phyloP scores from a whole-genome alignment of 64 coral and sea anemone species.

The Catalaphyllia jardinei region DNA sequence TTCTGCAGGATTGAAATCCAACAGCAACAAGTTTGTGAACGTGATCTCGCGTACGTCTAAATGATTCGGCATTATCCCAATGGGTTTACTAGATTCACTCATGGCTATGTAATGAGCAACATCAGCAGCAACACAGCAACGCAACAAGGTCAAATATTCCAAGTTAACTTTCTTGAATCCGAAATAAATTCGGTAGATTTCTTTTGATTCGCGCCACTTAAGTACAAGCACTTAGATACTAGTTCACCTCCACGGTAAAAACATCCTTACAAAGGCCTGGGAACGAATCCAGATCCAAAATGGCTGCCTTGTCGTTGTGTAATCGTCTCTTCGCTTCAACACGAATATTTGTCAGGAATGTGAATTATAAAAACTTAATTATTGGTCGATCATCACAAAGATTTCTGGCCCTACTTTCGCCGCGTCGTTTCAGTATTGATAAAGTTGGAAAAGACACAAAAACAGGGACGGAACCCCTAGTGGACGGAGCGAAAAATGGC shows the following conservation, averaged over 20 bases:
- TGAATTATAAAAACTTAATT: not conserved
- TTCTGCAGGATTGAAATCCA: conserved; percentile 86
- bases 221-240: not conserved
- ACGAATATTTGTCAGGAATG: conserved; percentile 13
- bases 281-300: conserved; percentile 43
- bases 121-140: not conserved
- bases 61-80: conserved; percentile 84
- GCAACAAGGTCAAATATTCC: not conserved
- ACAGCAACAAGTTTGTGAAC: conserved; percentile 92
- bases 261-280: not conserved
- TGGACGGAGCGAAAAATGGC: not conserved
- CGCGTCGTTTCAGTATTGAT: conserved; percentile 17
- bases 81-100: conserved; percentile 37
- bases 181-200: too few species aligned
- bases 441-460: conserved; percentile 24
- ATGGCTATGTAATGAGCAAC: not conserved
- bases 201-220: not conserved
- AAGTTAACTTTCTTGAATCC: not conserved
- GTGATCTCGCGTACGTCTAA: conserved; percentile 89
- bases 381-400: not conserved
- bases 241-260: not conserved
- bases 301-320: conserved; percentile 39
- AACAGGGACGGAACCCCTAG: not conserved
- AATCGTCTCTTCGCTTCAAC: conserved; percentile 24
- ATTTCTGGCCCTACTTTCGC: not conserved